phyloP scores from a whole-genome alignment of 2,113 vertebrate genomes.

The Laticauda colubrina region DNA sequence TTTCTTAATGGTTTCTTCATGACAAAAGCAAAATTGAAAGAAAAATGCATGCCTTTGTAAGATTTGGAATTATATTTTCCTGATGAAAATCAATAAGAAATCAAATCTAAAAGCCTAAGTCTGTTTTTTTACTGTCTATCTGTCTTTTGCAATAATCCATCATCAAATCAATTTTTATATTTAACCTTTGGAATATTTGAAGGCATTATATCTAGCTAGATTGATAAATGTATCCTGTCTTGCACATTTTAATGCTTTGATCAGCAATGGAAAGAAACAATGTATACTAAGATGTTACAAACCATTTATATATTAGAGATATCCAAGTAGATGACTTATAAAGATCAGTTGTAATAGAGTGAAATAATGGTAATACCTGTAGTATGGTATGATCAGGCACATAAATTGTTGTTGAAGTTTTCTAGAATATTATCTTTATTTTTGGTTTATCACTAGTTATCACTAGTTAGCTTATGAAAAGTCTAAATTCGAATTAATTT shows the following conservation, averaged over 20 bases:
- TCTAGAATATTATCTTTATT: not conserved
- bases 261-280: conserved; percentile 30
- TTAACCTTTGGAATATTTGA: conserved; percentile 51
- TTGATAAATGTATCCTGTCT: not conserved
- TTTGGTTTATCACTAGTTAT: not conserved
- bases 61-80: conserved; percentile 67
- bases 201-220: conserved; percentile 19
- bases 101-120: conserved; percentile 59
- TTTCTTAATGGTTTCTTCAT: conserved; percentile 66
- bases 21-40: conserved; percentile 58
- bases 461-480: not conserved
- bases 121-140: conserved; percentile 7
- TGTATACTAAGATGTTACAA: conserved; percentile 29
- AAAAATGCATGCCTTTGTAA: conserved; percentile 48
- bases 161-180: conserved; percentile 47
- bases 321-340: conserved; percentile 3
- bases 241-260: conserved; percentile 26
- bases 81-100: conserved; percentile 68
- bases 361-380: not conserved
- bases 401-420: not conserved
- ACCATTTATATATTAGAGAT: not conserved
- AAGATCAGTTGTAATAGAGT: not conserved
- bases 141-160: conserved; percentile 44
- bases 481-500: not conserved
- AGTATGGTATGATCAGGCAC: not conserved